phyloP scores from a whole-genome alignment of 2,888 invertebrate species.

The Drosophila pegasa region DNA sequence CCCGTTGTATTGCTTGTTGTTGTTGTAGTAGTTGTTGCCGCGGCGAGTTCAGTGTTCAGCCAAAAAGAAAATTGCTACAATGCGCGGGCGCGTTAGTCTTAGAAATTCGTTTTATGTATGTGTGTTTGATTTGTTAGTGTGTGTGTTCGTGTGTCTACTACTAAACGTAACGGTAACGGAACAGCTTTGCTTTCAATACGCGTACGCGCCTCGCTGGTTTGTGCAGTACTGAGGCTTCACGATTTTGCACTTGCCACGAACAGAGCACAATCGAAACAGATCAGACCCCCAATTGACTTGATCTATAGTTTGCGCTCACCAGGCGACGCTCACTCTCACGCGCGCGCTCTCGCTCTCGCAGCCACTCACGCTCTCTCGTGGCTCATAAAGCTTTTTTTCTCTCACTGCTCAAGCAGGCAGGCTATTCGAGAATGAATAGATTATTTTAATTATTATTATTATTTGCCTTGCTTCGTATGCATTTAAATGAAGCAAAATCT shows the following conservation, averaged over 20 bases:
- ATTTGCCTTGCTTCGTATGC: background rate
- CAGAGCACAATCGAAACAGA: slow-evolving; percentile 40
- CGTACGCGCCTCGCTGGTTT: slow-evolving; percentile 73
- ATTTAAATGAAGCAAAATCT: background rate
- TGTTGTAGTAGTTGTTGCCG: slow-evolving; percentile 15
- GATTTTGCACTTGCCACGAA: slow-evolving; percentile 75
- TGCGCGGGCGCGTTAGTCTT: slow-evolving; percentile 68
- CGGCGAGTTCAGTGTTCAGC: slow-evolving; percentile 52
- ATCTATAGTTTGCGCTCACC: slow-evolving; percentile 26
- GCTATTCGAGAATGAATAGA: slow-evolving; percentile 9
- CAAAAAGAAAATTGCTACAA: slow-evolving; percentile 60
- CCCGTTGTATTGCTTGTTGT: slow-evolving; percentile 28
- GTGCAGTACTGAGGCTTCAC: slow-evolving; percentile 71
- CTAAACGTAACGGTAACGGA: slow-evolving; percentile 60
- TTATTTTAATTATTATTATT: background rate
- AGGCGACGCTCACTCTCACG: background rate
- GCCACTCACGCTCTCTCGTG: background rate
- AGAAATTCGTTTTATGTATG: slow-evolving; percentile 54
- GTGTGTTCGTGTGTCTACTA: slow-evolving; percentile 37
- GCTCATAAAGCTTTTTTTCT: slow-evolving; percentile 2
- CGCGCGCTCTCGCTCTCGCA: background rate
- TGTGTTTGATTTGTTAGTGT: slow-evolving; percentile 34
- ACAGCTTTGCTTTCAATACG: slow-evolving; percentile 55
- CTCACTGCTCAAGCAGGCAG: background rate
- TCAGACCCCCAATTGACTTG: slow-evolving; percentile 29